phyloP scores from a whole-genome alignment of 2,888 invertebrate species.

The Coleophora flavipennella region DNA sequence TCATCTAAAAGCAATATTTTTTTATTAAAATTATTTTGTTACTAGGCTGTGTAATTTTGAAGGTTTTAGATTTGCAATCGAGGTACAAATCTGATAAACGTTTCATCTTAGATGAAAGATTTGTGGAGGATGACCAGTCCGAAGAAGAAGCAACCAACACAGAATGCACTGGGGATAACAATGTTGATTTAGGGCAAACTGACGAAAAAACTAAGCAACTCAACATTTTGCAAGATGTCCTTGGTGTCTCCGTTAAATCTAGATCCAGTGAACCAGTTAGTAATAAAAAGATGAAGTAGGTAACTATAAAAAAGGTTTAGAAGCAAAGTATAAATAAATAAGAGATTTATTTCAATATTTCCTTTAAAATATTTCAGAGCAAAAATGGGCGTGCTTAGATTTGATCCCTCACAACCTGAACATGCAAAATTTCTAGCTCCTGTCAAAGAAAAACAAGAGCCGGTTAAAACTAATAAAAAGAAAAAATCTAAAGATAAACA shows the following conservation, averaged over 20 bases:
- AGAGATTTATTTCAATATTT: no score
- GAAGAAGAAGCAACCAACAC: constrained; percentile 29
- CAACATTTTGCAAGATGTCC: constrained; percentile 68
- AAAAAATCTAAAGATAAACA: constrained; percentile 39
- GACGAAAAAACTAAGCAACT: constrained; percentile 70
- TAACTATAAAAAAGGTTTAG: constrained; percentile 4
- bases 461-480: constrained; percentile 46
- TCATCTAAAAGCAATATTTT: constrained; percentile 3
- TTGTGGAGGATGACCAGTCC: constrained; percentile 69
- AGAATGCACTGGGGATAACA: constrained; percentile 33
- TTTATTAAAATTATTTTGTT: background rate
- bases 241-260: constrained; percentile 58
- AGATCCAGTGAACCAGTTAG: constrained; percentile 21
- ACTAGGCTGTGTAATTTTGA: constrained; percentile 10
- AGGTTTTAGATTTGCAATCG: constrained; percentile 81
- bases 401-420: constrained; percentile 77
- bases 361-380: constrained; percentile 29
- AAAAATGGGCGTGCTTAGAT: constrained; percentile 74
- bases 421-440: constrained; percentile 75
- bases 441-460: constrained; percentile 33
- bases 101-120: constrained; percentile 82
- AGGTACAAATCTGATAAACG: constrained; percentile 83
- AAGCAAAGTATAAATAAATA: background rate
- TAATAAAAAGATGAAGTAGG: constrained; percentile 44
- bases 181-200: constrained; percentile 42